A percentile compares a stretch with the other conserved stretches of the same genome.
Conservation (phyloP, 2,113 vertebrate species). For the Promerops cafer region DNA sequence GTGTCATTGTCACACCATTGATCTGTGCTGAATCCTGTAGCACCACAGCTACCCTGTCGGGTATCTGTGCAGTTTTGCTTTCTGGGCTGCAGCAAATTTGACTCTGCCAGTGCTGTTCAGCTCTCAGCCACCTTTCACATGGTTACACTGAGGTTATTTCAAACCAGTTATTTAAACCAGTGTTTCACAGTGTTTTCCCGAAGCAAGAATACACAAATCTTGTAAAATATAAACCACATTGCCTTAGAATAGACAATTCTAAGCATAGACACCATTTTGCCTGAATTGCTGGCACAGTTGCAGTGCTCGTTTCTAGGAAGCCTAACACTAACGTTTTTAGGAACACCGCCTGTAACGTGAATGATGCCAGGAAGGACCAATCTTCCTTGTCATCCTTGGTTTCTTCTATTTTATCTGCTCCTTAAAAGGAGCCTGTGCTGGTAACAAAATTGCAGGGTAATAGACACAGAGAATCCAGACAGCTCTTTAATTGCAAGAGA, state of each 20-base stretch:
- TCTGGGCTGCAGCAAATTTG: background rate
- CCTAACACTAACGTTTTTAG: background rate
- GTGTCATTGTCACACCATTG: rapidly evolving
- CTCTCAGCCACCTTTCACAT: background rate
- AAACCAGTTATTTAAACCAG: background rate
- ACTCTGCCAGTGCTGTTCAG: background rate
- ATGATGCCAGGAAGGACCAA: background rate
- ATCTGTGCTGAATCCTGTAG: background rate
- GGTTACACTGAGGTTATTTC: background rate
- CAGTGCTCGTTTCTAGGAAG: background rate
- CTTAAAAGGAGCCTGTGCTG: background rate
- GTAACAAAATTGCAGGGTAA: background rate
- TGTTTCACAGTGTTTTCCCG: background rate
- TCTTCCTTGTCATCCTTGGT: background rate
- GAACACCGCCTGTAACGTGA: background rate
- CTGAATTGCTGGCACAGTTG: background rate
- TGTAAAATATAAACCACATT: background rate
- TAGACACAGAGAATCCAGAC: background rate
- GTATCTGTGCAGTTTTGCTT: background rate
- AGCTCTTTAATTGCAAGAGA: conserved; percentile 1
- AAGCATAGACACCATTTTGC: background rate
- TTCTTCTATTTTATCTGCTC: background rate
- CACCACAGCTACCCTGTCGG: rapidly evolving
- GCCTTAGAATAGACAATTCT: too few relatives aligned
- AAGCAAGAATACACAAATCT: background rate